Evolutionary conservation across 2,888 invertebrate genomes (phyloP).

Genomic region (Parascotia fuliginaria): DNA sequence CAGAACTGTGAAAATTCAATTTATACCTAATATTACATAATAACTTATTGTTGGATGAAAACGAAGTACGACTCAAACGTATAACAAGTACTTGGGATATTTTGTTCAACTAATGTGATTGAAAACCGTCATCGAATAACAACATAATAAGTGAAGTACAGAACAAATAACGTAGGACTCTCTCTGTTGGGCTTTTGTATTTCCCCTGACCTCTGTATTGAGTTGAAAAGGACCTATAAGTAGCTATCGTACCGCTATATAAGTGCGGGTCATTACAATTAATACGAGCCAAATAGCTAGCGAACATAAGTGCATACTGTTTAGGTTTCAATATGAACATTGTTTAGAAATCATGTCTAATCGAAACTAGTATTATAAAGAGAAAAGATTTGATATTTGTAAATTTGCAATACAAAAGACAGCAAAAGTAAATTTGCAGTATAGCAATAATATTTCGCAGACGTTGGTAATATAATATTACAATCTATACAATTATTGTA

Average conservation of each 20-base stretch:
- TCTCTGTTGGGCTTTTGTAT: constrained; percentile 31
- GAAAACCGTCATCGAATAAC: constrained; percentile 20
- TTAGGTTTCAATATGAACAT: too few species aligned
- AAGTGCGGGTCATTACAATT: constrained; percentile 7
- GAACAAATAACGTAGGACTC: constrained; percentile 28
- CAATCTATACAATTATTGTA: too few species aligned
- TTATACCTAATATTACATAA: background rate
- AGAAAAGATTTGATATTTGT: too few species aligned
- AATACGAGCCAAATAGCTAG: background rate
- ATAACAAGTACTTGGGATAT: too few species aligned
- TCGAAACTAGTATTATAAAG: too few species aligned
- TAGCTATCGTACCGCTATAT: constrained; percentile 18
- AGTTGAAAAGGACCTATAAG: constrained; percentile 36
- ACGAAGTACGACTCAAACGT: too few species aligned
- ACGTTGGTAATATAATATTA: too few species aligned
- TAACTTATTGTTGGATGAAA: background rate
- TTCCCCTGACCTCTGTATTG: constrained; percentile 21
- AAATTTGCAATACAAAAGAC: too few species aligned
- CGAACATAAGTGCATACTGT: too few species aligned
- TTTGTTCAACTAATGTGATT: constrained; percentile 23
- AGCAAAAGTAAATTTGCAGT: too few species aligned
- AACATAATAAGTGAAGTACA: constrained; percentile 15
- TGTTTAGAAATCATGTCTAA: too few species aligned
- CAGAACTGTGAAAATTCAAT: background rate
- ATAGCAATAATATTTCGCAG: too few species aligned